phyloP scores from a whole-genome alignment of 1,140 invertebrate genomes.

The Papilio glaucus region DNA sequence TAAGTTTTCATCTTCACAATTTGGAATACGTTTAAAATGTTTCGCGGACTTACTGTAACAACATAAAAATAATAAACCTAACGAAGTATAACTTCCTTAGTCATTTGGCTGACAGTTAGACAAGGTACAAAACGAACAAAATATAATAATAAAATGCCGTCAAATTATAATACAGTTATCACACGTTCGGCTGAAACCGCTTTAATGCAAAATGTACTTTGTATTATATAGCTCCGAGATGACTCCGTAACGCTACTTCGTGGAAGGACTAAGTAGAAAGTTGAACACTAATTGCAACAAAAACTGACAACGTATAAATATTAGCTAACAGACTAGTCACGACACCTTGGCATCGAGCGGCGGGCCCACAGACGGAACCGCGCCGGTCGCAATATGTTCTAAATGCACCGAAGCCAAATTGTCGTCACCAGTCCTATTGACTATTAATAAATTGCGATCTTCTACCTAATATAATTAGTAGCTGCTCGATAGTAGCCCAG shows the following conservation, averaged over 20 bases:
- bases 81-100: conserved; percentile 48
- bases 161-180: conserved; percentile 53
- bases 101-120: conserved; percentile 49
- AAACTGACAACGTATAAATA: conserved; percentile 40
- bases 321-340: conserved; percentile 34
- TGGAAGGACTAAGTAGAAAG: conserved; percentile 36
- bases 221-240: conserved; percentile 12
- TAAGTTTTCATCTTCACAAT: conserved; percentile 38
- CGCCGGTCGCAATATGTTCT: background rate
- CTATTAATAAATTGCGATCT: conserved; percentile 7
- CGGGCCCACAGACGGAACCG: background rate
- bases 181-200: conserved; percentile 42
- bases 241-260: background rate
- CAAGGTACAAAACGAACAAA: conserved; percentile 49
- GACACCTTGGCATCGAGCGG: conserved; percentile 14
- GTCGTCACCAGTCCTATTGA: conserved; percentile 22
- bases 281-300: conserved; percentile 38
- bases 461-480: conserved; percentile 40
- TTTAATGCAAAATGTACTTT: conserved; percentile 41
- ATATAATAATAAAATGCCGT: conserved; percentile 51
- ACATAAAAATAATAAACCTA: conserved; percentile 41
- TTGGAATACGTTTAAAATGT: conserved; percentile 27
- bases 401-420: conserved; percentile 11
- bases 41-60: conserved; percentile 20
- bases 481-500: conserved; percentile 44